These are phyloP conservation scores for Girardinus metallicus DNA, from an alignment of 2,797 vertebrate species.

Conservation along the genomic window DNA sequence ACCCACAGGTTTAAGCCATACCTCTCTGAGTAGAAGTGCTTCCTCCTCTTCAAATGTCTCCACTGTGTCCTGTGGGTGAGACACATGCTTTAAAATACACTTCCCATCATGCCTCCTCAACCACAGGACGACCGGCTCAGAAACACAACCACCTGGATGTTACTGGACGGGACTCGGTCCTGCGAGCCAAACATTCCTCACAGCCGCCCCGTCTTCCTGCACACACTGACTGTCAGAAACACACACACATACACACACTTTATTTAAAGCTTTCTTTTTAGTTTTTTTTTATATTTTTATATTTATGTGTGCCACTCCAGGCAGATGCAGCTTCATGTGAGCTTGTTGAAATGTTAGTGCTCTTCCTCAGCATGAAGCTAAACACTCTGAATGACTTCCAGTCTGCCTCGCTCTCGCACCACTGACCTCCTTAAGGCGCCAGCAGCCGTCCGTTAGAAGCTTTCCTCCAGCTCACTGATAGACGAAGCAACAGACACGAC, in stretches of 20 bases:
- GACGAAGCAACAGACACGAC: background rate
- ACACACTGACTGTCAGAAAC: constrained; percentile 49
- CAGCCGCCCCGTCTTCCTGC: constrained; percentile 57
- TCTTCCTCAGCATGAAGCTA: constrained; percentile 78
- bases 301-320: constrained; percentile 75
- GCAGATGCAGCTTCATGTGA: constrained; percentile 62
- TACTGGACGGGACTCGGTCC: constrained; percentile 46
- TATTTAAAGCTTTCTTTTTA: constrained; percentile 62
- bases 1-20: constrained; percentile 80
- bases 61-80: constrained; percentile 73
- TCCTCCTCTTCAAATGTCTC: constrained; percentile 71
- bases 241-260: constrained; percentile 48
- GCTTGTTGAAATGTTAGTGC: constrained; percentile 63
- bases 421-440: constrained; percentile 76
- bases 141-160: constrained; percentile 37
- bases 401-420: constrained; percentile 75
- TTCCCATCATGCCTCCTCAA: constrained; percentile 70
- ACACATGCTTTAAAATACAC: constrained; percentile 75
- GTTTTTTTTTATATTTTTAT: constrained; percentile 79
- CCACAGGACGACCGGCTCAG: constrained; percentile 25
- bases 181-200: constrained; percentile 59
- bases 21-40: constrained; percentile 78
- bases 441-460: constrained; percentile 57
- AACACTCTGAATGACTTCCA: constrained; percentile 76
- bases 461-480: constrained; percentile 34